Conservation (phyloP, 2,797 vertebrate species). For the Gadopsis marmoratus region DNA sequence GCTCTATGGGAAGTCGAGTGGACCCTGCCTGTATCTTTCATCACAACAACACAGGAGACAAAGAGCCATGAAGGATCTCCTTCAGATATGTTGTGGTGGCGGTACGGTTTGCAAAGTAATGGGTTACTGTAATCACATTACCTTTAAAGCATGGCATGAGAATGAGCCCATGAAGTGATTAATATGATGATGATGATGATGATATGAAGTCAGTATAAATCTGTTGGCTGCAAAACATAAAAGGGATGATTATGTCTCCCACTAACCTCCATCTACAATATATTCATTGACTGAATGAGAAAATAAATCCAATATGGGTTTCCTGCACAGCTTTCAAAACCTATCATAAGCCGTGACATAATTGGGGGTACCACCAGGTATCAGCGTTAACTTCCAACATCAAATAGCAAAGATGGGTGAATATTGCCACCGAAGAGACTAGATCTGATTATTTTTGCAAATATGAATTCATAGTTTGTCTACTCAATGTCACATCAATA, state of each 20-base stretch:
- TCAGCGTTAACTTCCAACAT: neutral
- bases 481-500: neutral
- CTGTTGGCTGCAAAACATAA: neutral
- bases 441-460: neutral
- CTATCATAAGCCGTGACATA: no score
- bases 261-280: neutral
- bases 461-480: neutral
- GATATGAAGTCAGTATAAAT: neutral
- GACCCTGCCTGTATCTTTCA: slow-evolving; percentile 44
- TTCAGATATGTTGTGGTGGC: neutral
- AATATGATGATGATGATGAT: neutral
- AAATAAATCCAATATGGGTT: neutral
- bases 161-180: neutral
- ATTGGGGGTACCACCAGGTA: neutral
- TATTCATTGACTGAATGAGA: neutral
- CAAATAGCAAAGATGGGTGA: neutral
- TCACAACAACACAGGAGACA: slow-evolving; percentile 33
- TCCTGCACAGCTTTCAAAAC: neutral
- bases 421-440: neutral
- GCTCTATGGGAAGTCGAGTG: slow-evolving; percentile 60
- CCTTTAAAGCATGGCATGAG: neutral
- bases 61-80: slow-evolving; percentile 28
- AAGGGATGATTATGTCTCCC: neutral
- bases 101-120: neutral
- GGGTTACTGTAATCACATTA: neutral